phyloP scores from a whole-genome alignment of 2,797 vertebrate genomes.

The Rhinoraja longicauda region DNA sequence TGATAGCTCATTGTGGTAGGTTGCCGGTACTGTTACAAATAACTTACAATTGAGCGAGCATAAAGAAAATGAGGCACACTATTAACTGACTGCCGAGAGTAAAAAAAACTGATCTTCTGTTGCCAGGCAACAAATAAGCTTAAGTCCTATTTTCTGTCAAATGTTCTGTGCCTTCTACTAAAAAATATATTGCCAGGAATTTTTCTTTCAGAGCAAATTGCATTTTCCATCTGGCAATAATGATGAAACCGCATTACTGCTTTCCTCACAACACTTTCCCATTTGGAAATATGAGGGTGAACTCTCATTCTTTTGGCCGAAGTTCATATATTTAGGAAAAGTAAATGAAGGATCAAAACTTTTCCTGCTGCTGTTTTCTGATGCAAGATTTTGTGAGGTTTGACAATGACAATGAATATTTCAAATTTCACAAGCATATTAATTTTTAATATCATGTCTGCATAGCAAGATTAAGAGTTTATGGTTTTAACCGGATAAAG shows the following conservation, averaged over 20 bases:
- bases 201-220: conserved; percentile 28
- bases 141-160: conserved; percentile 19
- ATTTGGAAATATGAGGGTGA: not conserved
- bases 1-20: not conserved
- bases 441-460: not conserved
- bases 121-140: conserved; percentile 35
- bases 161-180: not conserved
- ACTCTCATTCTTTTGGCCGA: not conserved
- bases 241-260: not conserved
- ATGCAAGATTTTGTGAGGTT: not conserved
- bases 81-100: conserved; percentile 5
- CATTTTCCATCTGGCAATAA: not conserved
- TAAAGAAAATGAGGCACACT: not conserved
- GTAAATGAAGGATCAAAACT: not conserved
- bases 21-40: not conserved
- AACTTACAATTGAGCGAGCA: conserved; percentile 4
- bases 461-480: not conserved
- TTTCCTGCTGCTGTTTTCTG: not conserved
- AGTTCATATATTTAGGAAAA: not conserved
- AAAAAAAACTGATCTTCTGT: not conserved
- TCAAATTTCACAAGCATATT: not conserved
- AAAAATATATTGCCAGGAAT: conserved; percentile 35
- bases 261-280: not conserved
- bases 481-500: not conserved
- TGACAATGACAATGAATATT: not conserved